Percentiles rank a stretch among this genome's conserved stretches.
Evolutionary conservation across 2,888 invertebrate species (phyloP).

Genomic region (Dryococelus australis): DNA sequence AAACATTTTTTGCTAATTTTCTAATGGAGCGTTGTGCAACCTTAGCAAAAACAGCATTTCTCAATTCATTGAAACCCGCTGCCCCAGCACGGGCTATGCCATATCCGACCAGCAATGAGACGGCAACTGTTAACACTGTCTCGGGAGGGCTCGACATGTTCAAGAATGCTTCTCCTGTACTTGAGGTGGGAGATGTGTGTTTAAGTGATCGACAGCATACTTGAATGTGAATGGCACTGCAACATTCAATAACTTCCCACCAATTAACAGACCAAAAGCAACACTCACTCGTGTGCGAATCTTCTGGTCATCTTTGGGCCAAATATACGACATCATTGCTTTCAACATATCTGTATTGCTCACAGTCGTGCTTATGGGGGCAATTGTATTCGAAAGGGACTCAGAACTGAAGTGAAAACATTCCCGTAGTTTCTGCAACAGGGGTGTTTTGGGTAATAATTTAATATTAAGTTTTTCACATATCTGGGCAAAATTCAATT

Average conservation of each 20-base stretch:
- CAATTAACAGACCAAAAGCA: conserved; percentile 79
- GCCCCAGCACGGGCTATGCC: conserved; percentile 91
- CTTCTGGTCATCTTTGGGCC: conserved; percentile 89
- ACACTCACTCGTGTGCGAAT: conserved; percentile 82
- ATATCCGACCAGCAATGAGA: conserved; percentile 90
- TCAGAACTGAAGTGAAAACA: conserved; percentile 93
- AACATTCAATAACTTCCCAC: conserved; percentile 89
- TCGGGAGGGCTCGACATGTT: conserved; percentile 82
- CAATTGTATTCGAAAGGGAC: conserved; percentile 60
- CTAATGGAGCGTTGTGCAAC: conserved; percentile 98
- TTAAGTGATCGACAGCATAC: conserved; percentile 88
- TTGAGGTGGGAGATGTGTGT: conserved; percentile 63
- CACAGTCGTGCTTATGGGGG: conserved; percentile 59
- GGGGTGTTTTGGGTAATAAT: background rate
- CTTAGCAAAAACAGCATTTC: conserved; percentile 97
- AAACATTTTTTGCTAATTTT: conserved; percentile 92
- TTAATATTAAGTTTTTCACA: background rate
- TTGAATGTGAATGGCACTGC: conserved; percentile 96
- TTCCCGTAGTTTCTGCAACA: conserved; percentile 63
- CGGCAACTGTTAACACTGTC: conserved; percentile 79
- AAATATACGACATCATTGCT: conserved; percentile 91
- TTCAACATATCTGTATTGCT: conserved; percentile 80
- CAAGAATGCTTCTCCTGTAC: conserved; percentile 64
- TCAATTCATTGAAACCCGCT: conserved; percentile 92
- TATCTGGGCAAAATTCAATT: background rate